phyloP scores from a whole-genome alignment of 2,797 vertebrate species.

The Tinamus major region DNA sequence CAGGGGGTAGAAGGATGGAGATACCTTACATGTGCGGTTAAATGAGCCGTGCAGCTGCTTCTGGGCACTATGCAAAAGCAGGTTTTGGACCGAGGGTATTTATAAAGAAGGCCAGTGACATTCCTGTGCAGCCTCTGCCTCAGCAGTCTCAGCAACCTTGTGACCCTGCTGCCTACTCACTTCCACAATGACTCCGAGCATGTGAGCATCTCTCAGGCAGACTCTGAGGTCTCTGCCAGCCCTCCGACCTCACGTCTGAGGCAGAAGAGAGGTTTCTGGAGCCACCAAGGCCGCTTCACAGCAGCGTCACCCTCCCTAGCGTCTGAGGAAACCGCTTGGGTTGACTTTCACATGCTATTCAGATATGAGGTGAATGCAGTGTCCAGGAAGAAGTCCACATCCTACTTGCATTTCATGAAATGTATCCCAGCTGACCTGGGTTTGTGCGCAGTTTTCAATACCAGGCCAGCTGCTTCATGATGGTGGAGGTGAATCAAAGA shows the following conservation, averaged over 20 bases:
- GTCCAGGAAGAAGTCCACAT: background rate
- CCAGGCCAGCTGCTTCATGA: background rate
- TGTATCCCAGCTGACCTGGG: background rate
- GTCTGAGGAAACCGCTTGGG: background rate
- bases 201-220: background rate
- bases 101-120: background rate
- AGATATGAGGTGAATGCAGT: background rate
- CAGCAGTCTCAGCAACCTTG: rapidly evolving
- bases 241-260: background rate
- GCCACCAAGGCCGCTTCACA: no score
- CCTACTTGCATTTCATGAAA: background rate
- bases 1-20: constrained; percentile 3
- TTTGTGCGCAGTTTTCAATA: background rate
- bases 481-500: background rate
- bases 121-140: background rate
- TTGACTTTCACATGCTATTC: background rate
- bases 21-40: background rate
- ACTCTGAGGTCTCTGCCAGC: background rate
- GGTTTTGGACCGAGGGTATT: background rate
- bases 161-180: rapidly evolving
- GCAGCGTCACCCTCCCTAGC: background rate
- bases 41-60: constrained; percentile 18
- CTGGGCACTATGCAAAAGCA: rapidly evolving
- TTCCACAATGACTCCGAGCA: rapidly evolving
- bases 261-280: background rate